A percentile compares a stretch with the other conserved stretches of the same genome.
phyloP scores from a whole-genome alignment of 2,797 vertebrate species.

The Setipinna tenuifilis region DNA sequence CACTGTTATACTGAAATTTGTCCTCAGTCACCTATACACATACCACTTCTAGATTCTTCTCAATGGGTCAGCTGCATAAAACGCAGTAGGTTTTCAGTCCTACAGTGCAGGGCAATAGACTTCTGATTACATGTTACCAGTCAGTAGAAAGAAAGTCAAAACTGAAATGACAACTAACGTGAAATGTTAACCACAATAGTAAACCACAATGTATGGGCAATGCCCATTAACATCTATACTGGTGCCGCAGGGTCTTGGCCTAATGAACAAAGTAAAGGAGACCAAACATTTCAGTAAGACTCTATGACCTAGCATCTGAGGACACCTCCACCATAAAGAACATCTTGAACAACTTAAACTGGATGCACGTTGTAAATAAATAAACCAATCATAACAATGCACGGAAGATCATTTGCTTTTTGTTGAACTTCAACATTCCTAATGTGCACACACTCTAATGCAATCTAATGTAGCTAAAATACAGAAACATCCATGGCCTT shows the following conservation, averaged over 20 bases:
- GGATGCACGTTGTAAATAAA: not conserved
- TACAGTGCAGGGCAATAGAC: not conserved
- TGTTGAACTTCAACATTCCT: not conserved
- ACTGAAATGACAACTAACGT: not conserved
- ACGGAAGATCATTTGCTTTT: not conserved
- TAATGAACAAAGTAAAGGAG: not conserved
- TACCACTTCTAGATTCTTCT: not conserved
- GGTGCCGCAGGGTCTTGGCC: not conserved
- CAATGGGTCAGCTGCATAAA: not conserved
- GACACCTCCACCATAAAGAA: not conserved
- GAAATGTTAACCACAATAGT: not conserved
- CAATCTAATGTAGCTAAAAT: not conserved
- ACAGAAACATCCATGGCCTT: not conserved
- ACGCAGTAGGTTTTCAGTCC: too few relatives aligned
- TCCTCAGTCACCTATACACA: not conserved
- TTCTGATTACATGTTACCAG: not conserved
- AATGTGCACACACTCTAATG: not conserved
- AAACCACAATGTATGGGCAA: not conserved
- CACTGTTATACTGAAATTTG: not conserved
- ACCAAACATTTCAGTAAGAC: not conserved
- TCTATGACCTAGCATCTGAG: not conserved
- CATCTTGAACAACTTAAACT: not conserved
- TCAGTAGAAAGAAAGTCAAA: not conserved
- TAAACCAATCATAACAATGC: not conserved
- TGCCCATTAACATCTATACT: not conserved